Percentiles rank a stretch among this genome's conserved stretches.
Conservation (phyloP, 2,797 vertebrate genomes). For the Bradypus variegatus region DNA sequence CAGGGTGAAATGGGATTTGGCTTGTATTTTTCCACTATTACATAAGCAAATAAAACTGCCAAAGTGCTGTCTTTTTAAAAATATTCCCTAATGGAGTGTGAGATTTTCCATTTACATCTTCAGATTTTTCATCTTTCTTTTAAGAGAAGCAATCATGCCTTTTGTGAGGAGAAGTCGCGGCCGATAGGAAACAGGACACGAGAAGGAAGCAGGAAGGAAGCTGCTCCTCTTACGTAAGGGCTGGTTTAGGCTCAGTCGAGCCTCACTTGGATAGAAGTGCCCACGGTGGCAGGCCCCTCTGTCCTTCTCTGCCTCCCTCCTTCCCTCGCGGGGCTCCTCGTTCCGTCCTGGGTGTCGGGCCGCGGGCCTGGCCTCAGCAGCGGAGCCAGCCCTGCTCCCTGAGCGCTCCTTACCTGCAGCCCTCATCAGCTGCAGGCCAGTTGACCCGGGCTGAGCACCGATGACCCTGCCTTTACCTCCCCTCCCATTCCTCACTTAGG, state of each 20-base stretch:
- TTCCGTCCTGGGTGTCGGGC: too few relatives aligned
- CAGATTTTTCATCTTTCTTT: neutral
- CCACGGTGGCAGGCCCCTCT: rapidly evolving
- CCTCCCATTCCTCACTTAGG: too few relatives aligned
- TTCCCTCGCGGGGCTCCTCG: too few relatives aligned
- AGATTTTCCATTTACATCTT: rapidly evolving
- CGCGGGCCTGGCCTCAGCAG: too few relatives aligned
- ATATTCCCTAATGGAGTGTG: neutral
- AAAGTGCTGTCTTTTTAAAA: neutral
- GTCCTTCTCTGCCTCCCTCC: too few relatives aligned
- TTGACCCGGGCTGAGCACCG: too few relatives aligned
- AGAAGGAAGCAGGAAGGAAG: rapidly evolving
- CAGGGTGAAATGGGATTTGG: neutral
- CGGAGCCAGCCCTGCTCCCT: too few relatives aligned
- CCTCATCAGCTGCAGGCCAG: too few relatives aligned
- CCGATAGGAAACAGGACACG: neutral
- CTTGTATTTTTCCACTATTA: conserved; percentile 36
- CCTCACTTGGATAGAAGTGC: neutral
- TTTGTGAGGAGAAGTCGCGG: neutral
- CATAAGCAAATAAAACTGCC: conserved; percentile 25
- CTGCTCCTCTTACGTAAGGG: neutral
- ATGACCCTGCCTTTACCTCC: too few relatives aligned
- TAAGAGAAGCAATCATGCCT: neutral
- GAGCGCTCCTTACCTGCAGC: too few relatives aligned
- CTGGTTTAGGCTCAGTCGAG: rapidly evolving